phyloP scores from a whole-genome alignment of 1,140 invertebrate species.

The Drosophila cardini region DNA sequence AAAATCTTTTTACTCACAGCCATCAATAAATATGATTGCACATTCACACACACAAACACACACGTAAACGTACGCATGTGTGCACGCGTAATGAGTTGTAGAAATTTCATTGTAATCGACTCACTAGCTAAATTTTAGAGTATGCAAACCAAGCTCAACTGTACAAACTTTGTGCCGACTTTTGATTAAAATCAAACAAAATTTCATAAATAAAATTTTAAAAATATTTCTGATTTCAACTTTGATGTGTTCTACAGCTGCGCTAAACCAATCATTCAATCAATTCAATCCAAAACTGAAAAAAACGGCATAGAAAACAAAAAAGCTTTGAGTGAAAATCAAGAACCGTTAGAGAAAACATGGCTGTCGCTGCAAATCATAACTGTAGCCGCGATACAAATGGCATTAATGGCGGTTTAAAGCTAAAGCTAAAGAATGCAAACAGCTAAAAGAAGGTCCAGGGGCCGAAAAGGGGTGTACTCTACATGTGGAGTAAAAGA shows the following conservation, averaged over 20 bases:
- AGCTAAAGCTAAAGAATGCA: constrained; percentile 8
- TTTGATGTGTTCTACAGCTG: too few species aligned
- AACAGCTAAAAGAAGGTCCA: not conserved
- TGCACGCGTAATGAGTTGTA: constrained; percentile 4
- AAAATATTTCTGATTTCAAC: too few species aligned
- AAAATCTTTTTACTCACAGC: not conserved
- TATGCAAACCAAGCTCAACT: not conserved
- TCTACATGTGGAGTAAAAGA: too few species aligned
- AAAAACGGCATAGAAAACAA: not conserved
- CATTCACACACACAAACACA: not conserved
- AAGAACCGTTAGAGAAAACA: constrained; percentile 18
- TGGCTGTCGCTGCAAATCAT: constrained; percentile 24
- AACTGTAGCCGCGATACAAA: constrained; percentile 19
- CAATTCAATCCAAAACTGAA: not conserved
- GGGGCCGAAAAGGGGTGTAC: constrained; percentile 8
- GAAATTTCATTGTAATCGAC: constrained; percentile 2
- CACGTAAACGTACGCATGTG: not conserved
- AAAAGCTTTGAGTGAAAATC: not conserved
- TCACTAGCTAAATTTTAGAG: constrained; percentile 1
- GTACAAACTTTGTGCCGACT: not conserved
- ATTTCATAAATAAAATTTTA: too few species aligned
- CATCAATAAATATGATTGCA: not conserved
- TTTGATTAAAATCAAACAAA: not conserved
- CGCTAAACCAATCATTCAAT: not conserved
- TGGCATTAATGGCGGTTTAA: constrained; percentile 20